A percentile compares a stretch with the other conserved stretches of the same genome.
Conservation (phyloP, 35 echinoderm and acorn worm genomes). For the Heliocidaris erythrogramma region DNA sequence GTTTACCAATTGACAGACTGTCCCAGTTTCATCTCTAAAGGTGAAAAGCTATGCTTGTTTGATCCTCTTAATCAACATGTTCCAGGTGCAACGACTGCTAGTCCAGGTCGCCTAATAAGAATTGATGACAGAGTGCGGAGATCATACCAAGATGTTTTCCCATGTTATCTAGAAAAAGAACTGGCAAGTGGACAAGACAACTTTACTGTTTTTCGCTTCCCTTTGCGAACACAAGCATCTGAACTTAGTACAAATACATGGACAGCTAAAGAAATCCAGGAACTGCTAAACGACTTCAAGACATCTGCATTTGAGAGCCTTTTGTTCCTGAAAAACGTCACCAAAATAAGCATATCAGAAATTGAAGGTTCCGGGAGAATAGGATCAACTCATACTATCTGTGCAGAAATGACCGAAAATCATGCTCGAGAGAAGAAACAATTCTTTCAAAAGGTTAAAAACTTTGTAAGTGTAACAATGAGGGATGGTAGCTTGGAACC, state of each 20-base stretch:
- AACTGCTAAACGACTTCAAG: slow-evolving; percentile 1
- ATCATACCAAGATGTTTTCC: slow-evolving; percentile 60
- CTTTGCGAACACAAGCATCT: slow-evolving; percentile 48
- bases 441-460: not conserved
- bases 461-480: not conserved
- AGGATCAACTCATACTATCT: not conserved
- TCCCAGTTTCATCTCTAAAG: slow-evolving; percentile 75
- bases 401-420: not conserved
- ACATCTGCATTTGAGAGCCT: slow-evolving; percentile 22
- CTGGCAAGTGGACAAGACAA: not conserved
- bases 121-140: slow-evolving; percentile 19
- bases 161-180: slow-evolving; percentile 57
- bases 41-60: slow-evolving; percentile 68
- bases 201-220: slow-evolving; percentile 79
- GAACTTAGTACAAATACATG: slow-evolving; percentile 46
- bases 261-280: not conserved
- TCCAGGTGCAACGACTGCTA: slow-evolving; percentile 40
- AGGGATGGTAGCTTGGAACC: not conserved
- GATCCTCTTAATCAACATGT: slow-evolving; percentile 76
- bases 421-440: not conserved
- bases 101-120: slow-evolving; percentile 57
- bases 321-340: slow-evolving; percentile 55
- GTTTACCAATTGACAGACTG: slow-evolving; percentile 90
- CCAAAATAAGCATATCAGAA: slow-evolving; percentile 38
- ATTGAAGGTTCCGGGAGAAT: not conserved